These are phyloP conservation scores for Coregonus clupeaformis DNA, from an alignment of 2,113 vertebrate species.

Conservation along the genomic window DNA sequence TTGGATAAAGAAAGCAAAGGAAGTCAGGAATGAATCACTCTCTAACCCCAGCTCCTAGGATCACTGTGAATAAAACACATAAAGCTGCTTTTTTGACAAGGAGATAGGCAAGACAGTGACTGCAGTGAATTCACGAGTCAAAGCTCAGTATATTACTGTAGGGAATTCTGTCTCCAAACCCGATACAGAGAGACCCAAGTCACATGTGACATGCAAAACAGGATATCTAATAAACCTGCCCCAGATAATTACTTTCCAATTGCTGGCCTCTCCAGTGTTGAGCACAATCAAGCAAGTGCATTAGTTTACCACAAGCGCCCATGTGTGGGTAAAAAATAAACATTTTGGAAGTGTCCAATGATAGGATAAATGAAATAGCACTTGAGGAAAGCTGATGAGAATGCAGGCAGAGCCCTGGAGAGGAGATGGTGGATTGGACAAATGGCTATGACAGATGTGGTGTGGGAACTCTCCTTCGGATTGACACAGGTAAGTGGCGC, in stretches of 20 bases:
- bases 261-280: conserved; percentile 33
- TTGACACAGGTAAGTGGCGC: conserved; percentile 71
- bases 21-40: too few relatives aligned
- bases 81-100: too few relatives aligned
- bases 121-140: too few relatives aligned
- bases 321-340: conserved; percentile 35
- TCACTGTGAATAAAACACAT: too few relatives aligned
- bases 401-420: conserved; percentile 31
- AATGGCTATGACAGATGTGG: conserved; percentile 57
- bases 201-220: conserved; percentile 29
- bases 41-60: too few relatives aligned
- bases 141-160: too few relatives aligned
- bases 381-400: conserved; percentile 45
- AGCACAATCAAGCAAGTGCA: conserved; percentile 45
- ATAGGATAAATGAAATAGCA: conserved; percentile 45
- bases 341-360: conserved; percentile 27
- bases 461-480: conserved; percentile 53
- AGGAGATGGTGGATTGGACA: conserved; percentile 42
- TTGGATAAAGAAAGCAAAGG: too few relatives aligned
- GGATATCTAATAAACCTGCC: conserved; percentile 32
- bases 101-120: too few relatives aligned
- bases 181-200: not conserved
- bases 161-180: not conserved
- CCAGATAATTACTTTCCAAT: conserved; percentile 40
- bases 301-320: conserved; percentile 31